Evolutionary conservation across 1,140 invertebrate genomes (phyloP), one percentile per base, ranked within the genome.

Genomic region (Hypothenemus hampei): DNA sequence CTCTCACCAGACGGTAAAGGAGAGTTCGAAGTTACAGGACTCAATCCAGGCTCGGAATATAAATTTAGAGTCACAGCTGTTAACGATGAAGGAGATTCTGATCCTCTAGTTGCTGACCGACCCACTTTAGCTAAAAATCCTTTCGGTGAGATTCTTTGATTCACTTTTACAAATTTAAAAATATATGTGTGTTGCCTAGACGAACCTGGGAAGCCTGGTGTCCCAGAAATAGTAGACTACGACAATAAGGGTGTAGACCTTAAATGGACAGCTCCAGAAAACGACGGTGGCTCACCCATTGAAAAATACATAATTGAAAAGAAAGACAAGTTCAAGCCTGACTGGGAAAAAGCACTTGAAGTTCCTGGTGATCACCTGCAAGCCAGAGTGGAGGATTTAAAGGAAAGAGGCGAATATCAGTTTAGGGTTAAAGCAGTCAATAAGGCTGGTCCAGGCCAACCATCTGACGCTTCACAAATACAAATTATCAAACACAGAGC

Each of bases 221-320:
- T 87, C 22, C 92, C 93, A 3, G 86, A 93, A 68, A 86, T 96
- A 16, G 83, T 83, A 3, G 93, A 97, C 68, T 95, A 93, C 65
- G 92, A 97, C 69, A 93, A 94, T 73, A 86, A 92, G 66, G 91
- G 88, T 56, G 90, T 94, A 0, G 89, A 91, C 53, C 77, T 99
- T 18, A 93, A 95, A 74, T 99, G 96, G 96, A 82, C 84, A 1
- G 78, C 90, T 11, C 96, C 97, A n/a, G 78, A 80, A 40, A 83
- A 75, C 53, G 96, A 99, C 72, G 96, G 96, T 52, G 97, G 97
- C 18, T 86, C 93, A 19, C 89, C 93, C 5, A 91, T 99, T 65
- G 88, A 90, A 63, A 94, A 96, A 74, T 99, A 97, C 71, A 89
- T 98, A 40, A 91, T 99, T 64, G 94, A 99, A 76, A 98, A 97